Evolutionary conservation across 2,113 vertebrate species (phyloP).

Genomic region (Globicephala melas): DNA sequence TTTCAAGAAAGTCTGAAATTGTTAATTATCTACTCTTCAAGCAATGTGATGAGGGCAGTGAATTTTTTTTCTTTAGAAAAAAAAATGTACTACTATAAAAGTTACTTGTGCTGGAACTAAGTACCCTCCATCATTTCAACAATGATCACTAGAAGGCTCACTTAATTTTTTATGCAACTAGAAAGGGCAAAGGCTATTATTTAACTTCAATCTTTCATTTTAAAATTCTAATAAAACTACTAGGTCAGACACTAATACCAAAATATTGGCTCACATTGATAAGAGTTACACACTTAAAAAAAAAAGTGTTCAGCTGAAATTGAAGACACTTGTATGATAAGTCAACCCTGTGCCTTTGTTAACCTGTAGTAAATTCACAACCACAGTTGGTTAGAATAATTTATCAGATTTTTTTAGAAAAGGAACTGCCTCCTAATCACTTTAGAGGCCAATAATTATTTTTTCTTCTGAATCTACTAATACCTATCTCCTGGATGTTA

Average conservation of each 20-base stretch:
- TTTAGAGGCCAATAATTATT: background rate
- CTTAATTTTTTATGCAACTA: background rate
- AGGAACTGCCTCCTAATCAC: background rate
- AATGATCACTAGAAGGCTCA: background rate
- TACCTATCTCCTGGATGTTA: background rate
- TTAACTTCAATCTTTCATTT: background rate
- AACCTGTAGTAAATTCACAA: background rate
- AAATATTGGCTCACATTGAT: background rate
- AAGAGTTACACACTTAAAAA: background rate
- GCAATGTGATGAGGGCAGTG: background rate
- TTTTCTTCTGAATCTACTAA: slow-evolving; percentile 15
- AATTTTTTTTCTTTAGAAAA: background rate
- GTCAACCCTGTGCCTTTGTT: background rate
- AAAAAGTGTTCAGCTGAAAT: background rate
- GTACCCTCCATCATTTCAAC: background rate
- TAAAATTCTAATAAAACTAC: background rate
- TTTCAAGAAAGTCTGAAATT: background rate
- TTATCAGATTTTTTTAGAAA: background rate
- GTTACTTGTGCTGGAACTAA: background rate
- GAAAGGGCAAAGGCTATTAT: background rate
- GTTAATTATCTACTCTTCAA: background rate
- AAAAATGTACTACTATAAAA: background rate
- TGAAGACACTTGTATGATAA: background rate
- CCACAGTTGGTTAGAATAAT: background rate
- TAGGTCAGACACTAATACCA: background rate